Conservation (phyloP, 2,888 invertebrate species). For the Hirtodrosophila confusa region DNA sequence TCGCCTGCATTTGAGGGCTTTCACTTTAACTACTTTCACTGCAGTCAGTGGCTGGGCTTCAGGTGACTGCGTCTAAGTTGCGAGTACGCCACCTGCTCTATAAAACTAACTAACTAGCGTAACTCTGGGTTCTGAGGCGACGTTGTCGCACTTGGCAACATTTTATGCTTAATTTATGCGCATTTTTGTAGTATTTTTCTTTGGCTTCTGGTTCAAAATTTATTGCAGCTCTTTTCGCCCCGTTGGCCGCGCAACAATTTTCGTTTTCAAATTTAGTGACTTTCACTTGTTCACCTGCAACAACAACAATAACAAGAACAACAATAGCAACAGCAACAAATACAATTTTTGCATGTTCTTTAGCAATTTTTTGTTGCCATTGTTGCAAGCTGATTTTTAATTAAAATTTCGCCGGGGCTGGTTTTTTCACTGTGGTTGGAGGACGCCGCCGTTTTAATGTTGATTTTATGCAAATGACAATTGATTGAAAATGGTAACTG, state of each 20-base stretch:
- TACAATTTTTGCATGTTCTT: slow-evolving; percentile 39
- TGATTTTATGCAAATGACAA: slow-evolving; percentile 74
- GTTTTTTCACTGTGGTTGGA: slow-evolving; percentile 15
- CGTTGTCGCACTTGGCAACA: slow-evolving; percentile 50
- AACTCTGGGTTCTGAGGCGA: slow-evolving; percentile 23
- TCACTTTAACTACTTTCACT: slow-evolving; percentile 63
- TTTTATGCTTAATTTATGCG: slow-evolving; percentile 68
- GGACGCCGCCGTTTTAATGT: slow-evolving; percentile 57
- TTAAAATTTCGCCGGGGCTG: slow-evolving; percentile 52
- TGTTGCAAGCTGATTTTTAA: slow-evolving; percentile 59
- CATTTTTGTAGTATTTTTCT: slow-evolving; percentile 51
- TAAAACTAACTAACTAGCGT: slow-evolving; percentile 55
- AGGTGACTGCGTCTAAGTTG: slow-evolving; percentile 36
- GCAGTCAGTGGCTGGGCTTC: slow-evolving; percentile 18
- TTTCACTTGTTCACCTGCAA: slow-evolving; percentile 60
- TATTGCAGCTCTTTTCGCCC: slow-evolving; percentile 34
- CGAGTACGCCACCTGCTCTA: slow-evolving; percentile 10
- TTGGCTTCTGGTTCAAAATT: slow-evolving; percentile 41
- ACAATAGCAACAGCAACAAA: slow-evolving; percentile 1
- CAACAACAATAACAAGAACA: slow-evolving; percentile 7
- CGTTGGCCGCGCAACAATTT: slow-evolving; percentile 30
- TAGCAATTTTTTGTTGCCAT: slow-evolving; percentile 24
- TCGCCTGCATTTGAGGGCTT: slow-evolving; percentile 56
- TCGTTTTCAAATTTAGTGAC: slow-evolving; percentile 58
- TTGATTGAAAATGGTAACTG: slow-evolving; percentile 59